A percentile compares a stretch with the other conserved stretches of the same genome.
phyloP scores from a whole-genome alignment of 53 echinoderm and acorn worm species.

The Holothuria leucospilota region DNA sequence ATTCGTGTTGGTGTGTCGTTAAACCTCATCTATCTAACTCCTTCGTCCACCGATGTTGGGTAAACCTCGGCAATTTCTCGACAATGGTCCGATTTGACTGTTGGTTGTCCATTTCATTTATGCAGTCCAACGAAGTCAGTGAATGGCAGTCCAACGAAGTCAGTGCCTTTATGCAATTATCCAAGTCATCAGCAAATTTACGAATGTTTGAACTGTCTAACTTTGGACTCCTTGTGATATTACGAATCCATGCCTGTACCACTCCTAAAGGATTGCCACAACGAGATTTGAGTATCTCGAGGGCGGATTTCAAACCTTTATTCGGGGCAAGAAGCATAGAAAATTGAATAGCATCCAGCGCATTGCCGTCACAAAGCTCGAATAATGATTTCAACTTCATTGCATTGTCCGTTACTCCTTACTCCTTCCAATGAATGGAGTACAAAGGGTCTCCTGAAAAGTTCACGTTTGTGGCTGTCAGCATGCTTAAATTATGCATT shows the following conservation, averaged over 20 bases:
- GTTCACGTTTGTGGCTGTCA: slow-evolving; percentile 53
- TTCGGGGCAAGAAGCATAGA: too few species aligned
- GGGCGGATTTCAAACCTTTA: too few species aligned
- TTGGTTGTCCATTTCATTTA: slow-evolving; percentile 51
- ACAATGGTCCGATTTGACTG: slow-evolving; percentile 24
- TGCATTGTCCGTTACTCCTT: slow-evolving; percentile 12
- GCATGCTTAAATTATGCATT: slow-evolving; percentile 14
- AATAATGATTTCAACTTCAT: slow-evolving; percentile 52
- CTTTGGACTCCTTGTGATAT: slow-evolving; percentile 18
- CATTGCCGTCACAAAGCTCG: slow-evolving; percentile 49
- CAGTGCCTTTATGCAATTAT: background rate
- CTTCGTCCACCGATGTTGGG: slow-evolving; percentile 40
- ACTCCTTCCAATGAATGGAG: background rate
- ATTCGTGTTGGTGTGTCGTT: too few species aligned
- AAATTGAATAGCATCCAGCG: slow-evolving; percentile 31
- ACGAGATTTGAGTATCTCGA: background rate
- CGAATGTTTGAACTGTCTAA: slow-evolving; percentile 3
- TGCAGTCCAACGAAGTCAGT: too few species aligned
- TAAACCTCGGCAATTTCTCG: slow-evolving; percentile 48
- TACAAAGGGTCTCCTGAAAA: slow-evolving; percentile 59
- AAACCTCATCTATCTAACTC: too few species aligned
- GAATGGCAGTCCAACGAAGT: slow-evolving; percentile 13
- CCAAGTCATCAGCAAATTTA: background rate
- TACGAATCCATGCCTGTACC: slow-evolving; percentile 56
- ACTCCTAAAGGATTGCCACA: slow-evolving; percentile 48